Percentiles rank a stretch among this genome's conserved stretches.
Conservation (phyloP, 1,140 invertebrate species). For the Drosophila prosaltans region DNA sequence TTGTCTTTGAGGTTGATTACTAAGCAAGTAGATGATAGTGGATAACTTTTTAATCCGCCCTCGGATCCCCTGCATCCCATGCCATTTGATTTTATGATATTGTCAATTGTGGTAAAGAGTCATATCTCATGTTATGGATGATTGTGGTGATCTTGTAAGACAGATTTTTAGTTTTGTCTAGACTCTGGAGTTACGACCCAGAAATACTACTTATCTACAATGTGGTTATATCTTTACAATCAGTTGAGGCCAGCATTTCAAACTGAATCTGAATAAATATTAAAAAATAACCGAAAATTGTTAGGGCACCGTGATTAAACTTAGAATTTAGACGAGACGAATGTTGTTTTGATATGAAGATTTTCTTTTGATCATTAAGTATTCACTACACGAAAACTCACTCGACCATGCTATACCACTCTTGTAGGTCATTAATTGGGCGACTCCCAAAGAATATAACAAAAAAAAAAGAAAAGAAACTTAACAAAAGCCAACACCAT, state of each 20-base stretch:
- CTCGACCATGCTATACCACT: not conserved
- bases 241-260: too few species aligned
- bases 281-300: too few species aligned
- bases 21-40: too few species aligned
- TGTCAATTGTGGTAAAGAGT: not conserved
- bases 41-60: not conserved
- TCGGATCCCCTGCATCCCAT: not conserved
- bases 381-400: slow-evolving; percentile 5
- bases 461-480: slow-evolving; percentile 19
- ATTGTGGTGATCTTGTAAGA: not conserved
- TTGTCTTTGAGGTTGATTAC: too few species aligned
- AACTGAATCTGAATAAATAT: too few species aligned
- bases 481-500: slow-evolving; percentile 38
- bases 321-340: not conserved
- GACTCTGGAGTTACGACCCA: too few species aligned
- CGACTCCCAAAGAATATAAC: slow-evolving; percentile 13
- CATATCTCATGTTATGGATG: not conserved
- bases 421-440: slow-evolving; percentile 15
- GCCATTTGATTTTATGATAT: not conserved
- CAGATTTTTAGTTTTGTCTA: not conserved
- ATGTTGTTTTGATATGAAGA: not conserved
- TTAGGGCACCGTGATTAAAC: not conserved
- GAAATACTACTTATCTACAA: too few species aligned
- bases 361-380: slow-evolving; percentile 4
- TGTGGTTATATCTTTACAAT: too few species aligned